Base-by-base conservation (phyloP, 64 coral and sea anemone genomes). In the Trachythela sp. region DNA sequence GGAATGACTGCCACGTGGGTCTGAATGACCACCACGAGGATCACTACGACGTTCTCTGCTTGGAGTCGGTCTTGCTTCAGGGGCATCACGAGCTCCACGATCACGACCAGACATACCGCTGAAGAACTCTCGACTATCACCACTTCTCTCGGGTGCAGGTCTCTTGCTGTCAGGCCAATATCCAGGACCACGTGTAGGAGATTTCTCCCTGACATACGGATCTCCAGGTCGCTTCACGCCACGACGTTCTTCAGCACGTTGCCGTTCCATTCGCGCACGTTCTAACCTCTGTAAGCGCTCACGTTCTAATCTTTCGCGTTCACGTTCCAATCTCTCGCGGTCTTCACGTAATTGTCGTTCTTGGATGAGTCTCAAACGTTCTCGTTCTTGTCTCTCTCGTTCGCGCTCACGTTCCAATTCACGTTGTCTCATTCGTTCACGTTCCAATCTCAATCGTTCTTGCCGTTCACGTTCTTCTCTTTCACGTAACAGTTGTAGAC, bases 241-340 rank as follows among this genome's bases (percentile, higher is more conserved):
- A 80, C 75, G 75, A 80, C 75, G 75, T 35, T 80, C 75, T 39
- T 80, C 75, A 0, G 37, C 17, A 35, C 37, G 31, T 39, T 80
- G 75, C 35, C 75, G 75, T 39, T 80, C 75, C 6, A 36, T 17
- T 80, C 75, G 20, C 0, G 31, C 75, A 39, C 75, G 75, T 80
- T 80, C 75, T 15, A 80, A 37, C 33, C 75, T 35, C 37, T 80
- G 75, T 29, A 80, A 37, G 75, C 75, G 75, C 2, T 80, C 75
- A 17, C 75, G 75, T 80, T 80, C 75, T 17, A 80, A 29, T 37
- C 75, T 80, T 30, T 80, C 75, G 34, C 75, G 75, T 35, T 80
- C 75, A 37, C 75, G 75, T 80, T 80, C 75, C 75, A 80, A 80
- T 37, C 75, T 35, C 37, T 80, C 75, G 75, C 75, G 75, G 35